phyloP scores from a whole-genome alignment of 2,797 vertebrate genomes.

The Dromococcyx pavoninus region DNA sequence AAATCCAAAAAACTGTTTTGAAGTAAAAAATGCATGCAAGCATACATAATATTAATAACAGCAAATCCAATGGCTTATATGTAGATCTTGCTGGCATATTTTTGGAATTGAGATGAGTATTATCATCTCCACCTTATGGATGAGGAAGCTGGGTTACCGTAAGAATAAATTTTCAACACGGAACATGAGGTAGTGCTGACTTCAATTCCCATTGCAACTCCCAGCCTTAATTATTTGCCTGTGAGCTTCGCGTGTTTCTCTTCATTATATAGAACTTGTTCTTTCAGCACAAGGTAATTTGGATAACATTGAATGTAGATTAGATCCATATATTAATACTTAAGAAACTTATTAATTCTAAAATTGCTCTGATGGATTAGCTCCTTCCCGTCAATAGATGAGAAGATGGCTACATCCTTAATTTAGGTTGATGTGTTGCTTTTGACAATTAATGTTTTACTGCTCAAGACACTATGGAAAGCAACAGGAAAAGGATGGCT shows the following conservation, averaged over 20 bases:
- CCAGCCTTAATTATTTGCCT: constrained; percentile 56
- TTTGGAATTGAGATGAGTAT: background rate
- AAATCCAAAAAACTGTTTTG: background rate
- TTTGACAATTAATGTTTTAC: background rate
- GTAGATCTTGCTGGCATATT: constrained; percentile 32
- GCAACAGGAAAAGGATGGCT: background rate
- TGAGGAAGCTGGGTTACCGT: constrained; percentile 32
- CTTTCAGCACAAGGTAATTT: constrained; percentile 65
- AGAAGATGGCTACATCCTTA: background rate
- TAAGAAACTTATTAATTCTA: background rate
- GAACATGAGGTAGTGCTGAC: constrained; percentile 5
- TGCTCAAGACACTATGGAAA: background rate
- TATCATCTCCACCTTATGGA: constrained; percentile 32
- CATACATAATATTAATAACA: constrained; percentile 15
- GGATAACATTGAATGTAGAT: background rate
- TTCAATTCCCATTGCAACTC: constrained; percentile 34
- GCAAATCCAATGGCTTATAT: constrained; percentile 46
- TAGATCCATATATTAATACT: constrained; percentile 40
- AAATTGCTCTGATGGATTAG: constrained; percentile 13
- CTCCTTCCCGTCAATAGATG: background rate
- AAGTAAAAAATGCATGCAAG: constrained; percentile 14
- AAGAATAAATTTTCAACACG: background rate
- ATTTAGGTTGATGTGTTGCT: background rate
- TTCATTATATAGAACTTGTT: constrained; percentile 29
- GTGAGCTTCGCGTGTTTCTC: constrained; percentile 20